Evolutionary conservation across 2,888 invertebrate genomes (phyloP), one percentile per base, ranked within the genome.

Genomic region (Hyles lineata): DNA sequence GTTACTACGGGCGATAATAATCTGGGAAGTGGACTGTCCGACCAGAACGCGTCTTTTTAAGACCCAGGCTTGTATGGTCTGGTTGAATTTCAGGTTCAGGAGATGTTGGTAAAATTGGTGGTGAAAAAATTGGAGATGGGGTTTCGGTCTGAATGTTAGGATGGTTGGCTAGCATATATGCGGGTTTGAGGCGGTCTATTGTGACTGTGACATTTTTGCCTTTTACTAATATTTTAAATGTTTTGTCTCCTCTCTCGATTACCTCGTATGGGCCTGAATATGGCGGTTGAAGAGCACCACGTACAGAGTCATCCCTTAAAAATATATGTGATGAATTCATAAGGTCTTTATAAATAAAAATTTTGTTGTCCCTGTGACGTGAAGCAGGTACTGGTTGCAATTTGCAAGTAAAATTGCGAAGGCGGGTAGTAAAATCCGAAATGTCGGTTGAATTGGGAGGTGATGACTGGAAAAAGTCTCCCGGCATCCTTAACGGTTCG

Each of bases 321-420:
- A 74, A 74, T 19, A 74, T 73, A 25, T 74, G 74, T 25, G 74
- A 71, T 4, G 70, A 32, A 2, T 29, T 62, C 11, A 74, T n/a
- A n/a, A n/a, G n/a, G n/a, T n/a, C n/a, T n/a, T n/a, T n/a, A n/a
- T n/a, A n/a, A n/a, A n/a, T 23, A 62, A 74, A 74, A 17, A 71
- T 71, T 62, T 70, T 74, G 17, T 52, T 23, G 17, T 70, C 71
- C 15, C 32, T 71, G 55, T 74, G 74, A 17, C 73, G 71, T n/a
- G 74, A 32, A 9, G 73, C 61, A 9, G 70, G 73, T 50, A 50
- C 0, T 11, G 74, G 74, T 17, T 35, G 70, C 15, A 70, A 29
- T 4, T 70, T 70, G 21, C 25, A 29, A 7, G 29, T 32, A 43
- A 61, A 43, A 9, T 35, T 21, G 21, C 59, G 60, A 21, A 71